phyloP scores from a whole-genome alignment of 2,113 vertebrate genomes.

The Ageneiosus marmoratus region DNA sequence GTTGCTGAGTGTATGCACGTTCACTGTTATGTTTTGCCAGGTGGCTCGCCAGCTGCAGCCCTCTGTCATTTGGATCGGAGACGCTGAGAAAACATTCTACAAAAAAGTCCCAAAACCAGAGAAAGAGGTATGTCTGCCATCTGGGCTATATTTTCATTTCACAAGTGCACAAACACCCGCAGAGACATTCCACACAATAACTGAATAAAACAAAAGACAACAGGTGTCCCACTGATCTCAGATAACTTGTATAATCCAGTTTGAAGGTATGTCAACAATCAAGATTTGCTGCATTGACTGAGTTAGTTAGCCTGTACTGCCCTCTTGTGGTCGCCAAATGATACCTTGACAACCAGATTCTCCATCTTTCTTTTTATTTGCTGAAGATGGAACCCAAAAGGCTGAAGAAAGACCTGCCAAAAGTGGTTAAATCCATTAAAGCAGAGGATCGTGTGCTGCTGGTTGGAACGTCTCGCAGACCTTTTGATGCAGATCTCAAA shows the following conservation, averaged over 20 bases:
- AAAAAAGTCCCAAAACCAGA: constrained; percentile 68
- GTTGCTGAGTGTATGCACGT: not conserved
- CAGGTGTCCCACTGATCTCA: constrained; percentile 8
- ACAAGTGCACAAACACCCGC: not conserved
- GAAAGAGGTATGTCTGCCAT: constrained; percentile 66
- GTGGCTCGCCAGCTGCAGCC: constrained; percentile 82
- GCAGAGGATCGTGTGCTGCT: constrained; percentile 78
- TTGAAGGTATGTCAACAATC: not conserved
- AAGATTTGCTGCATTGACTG: not conserved
- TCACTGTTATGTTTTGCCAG: constrained; percentile 60
- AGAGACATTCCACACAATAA: constrained; percentile 20
- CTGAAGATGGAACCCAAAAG: constrained; percentile 71
- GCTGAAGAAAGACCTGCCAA: constrained; percentile 75
- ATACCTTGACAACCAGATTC: not conserved
- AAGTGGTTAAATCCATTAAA: constrained; percentile 75
- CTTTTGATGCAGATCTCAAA: constrained; percentile 75
- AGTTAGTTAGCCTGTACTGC: constrained; percentile 30
- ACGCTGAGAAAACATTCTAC: constrained; percentile 82
- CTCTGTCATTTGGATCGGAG: constrained; percentile 83
- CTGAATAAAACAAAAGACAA: constrained; percentile 8
- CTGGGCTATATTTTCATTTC: constrained; percentile 5
- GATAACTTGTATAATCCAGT: not conserved
- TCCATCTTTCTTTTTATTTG: not conserved
- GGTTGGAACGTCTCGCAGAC: constrained; percentile 75
- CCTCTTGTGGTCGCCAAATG: constrained; percentile 46